Evolutionary conservation across 2,888 invertebrate genomes (phyloP).

Genomic region (Protodeltote pygarga): DNA sequence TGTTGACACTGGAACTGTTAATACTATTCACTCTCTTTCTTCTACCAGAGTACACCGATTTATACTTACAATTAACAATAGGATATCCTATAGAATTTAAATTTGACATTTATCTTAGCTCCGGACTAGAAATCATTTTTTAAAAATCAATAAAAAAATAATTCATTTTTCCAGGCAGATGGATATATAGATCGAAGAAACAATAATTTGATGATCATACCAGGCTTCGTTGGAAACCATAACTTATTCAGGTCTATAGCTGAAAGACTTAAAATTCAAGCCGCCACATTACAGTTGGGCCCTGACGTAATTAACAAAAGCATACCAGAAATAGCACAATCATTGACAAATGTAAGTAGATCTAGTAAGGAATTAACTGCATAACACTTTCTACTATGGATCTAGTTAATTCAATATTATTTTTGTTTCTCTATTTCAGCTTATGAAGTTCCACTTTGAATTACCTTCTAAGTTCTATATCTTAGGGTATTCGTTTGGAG

Average conservation of each 20-base stretch:
- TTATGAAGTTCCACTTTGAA: slow-evolving; percentile 44
- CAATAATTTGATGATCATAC: slow-evolving; percentile 57
- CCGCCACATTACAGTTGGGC: slow-evolving; percentile 54
- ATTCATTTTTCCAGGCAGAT: slow-evolving; percentile 37
- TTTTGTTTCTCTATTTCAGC: too few species aligned
- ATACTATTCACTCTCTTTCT: too few species aligned
- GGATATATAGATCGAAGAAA: slow-evolving; percentile 19
- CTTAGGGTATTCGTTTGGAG: slow-evolving; percentile 63
- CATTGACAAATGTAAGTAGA: slow-evolving; percentile 50
- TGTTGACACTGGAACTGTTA: too few species aligned
- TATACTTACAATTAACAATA: too few species aligned
- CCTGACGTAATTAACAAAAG: slow-evolving; percentile 55
- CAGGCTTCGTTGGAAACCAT: slow-evolving; percentile 65
- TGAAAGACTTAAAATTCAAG: slow-evolving; percentile 58
- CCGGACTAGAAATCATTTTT: too few species aligned
- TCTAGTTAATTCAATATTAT: too few species aligned
- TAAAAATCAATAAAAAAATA: slow-evolving; percentile 19
- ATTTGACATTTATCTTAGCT: too few species aligned
- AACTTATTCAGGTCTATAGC: slow-evolving; percentile 50
- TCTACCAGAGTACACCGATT: too few species aligned
- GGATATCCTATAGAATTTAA: too few species aligned
- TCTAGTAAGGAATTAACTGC: neutral
- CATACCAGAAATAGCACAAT: slow-evolving; percentile 54
- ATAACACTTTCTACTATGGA: slow-evolving; percentile 12
- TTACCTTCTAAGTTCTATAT: slow-evolving; percentile 52